phyloP scores from a whole-genome alignment of 2,888 invertebrate genomes.

The Meta bourneti region DNA sequence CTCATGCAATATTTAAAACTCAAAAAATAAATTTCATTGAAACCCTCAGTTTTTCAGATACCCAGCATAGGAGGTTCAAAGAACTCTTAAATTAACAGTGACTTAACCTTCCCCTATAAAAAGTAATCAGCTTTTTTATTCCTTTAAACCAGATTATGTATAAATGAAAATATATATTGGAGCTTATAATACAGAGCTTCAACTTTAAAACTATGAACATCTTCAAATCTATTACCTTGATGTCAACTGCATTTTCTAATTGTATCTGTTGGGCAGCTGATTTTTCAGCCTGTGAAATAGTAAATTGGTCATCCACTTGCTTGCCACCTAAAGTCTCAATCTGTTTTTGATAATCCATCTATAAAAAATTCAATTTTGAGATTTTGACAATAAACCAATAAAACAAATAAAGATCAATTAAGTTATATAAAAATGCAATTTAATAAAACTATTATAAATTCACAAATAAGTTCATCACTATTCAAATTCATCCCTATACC shows the following conservation, averaged over 20 bases:
- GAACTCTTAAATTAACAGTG: no score
- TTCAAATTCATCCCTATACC: no score
- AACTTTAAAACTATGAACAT: not conserved
- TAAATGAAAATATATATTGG: no score
- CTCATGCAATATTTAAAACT: no score
- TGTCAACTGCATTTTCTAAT: conserved; percentile 96
- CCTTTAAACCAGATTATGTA: no score
- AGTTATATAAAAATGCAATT: not conserved
- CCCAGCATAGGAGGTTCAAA: no score
- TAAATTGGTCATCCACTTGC: conserved; percentile 95
- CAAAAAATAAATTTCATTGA: no score
- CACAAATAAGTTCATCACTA: not conserved
- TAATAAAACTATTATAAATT: no score
- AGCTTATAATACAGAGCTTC: no score
- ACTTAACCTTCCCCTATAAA: no score
- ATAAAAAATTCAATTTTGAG: conserved; percentile 79
- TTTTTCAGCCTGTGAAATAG: conserved; percentile 90
- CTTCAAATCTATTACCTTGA: conserved; percentile 86
- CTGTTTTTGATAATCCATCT: conserved; percentile 92
- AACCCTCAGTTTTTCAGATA: no score
- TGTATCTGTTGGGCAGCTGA: conserved; percentile 87
- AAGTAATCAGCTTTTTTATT: no score
- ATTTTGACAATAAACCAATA: not conserved
- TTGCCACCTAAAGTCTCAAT: conserved; percentile 89
- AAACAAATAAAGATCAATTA: not conserved